A percentile compares a stretch with the other conserved stretches of the same genome.
These are phyloP conservation scores for Drosophila simulans DNA, from an alignment of 1,140 invertebrate genomes.

Conservation along the genomic window DNA sequence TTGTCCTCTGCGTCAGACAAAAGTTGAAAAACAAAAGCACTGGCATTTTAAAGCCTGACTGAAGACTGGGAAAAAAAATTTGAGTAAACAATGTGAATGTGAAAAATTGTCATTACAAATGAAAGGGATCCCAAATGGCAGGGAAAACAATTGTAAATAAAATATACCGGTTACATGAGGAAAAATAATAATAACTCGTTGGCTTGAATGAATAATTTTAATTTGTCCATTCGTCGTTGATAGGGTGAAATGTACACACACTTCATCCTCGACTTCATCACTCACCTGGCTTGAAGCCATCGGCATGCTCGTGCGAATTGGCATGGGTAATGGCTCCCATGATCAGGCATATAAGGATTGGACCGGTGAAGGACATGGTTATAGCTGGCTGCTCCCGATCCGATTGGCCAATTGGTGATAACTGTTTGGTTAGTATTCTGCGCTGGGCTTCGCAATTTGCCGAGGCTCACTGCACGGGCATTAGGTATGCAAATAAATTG, in stretches of 20 bases:
- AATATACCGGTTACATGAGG: not conserved
- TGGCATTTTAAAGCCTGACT: conserved; percentile 8
- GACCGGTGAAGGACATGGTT: conserved; percentile 24
- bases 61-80: conserved; percentile 13
- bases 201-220: not conserved
- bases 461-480: conserved; percentile 38
- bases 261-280: not conserved
- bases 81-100: conserved; percentile 17
- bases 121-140: conserved; percentile 26
- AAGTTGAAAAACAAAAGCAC: conserved; percentile 15
- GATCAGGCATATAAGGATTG: conserved; percentile 50
- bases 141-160: conserved; percentile 29
- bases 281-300: conserved; percentile 81
- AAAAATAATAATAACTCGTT: not conserved
- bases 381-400: conserved; percentile 26
- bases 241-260: not conserved
- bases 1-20: conserved; percentile 21
- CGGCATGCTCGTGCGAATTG: conserved; percentile 69
- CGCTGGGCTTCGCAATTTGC: conserved; percentile 7
- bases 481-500: conserved; percentile 70
- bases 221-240: not conserved
- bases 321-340: conserved; percentile 48
- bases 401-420: conserved; percentile 17
- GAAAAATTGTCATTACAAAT: conserved; percentile 24
- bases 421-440: conserved; percentile 27